phyloP scores from a whole-genome alignment of 2,797 vertebrate species.

The Micrastur ruficollis region DNA sequence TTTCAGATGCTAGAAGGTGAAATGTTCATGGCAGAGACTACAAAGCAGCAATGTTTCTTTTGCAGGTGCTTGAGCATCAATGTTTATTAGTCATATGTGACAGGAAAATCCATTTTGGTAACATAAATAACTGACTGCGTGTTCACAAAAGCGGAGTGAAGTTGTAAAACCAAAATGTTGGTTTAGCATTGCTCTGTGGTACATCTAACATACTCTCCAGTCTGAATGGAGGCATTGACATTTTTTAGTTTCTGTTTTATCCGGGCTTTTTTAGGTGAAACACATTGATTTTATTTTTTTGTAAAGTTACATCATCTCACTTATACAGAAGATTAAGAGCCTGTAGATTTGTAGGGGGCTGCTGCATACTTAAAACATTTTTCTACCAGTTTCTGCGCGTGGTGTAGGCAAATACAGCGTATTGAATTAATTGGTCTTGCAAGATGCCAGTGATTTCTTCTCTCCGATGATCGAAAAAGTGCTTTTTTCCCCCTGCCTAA shows the following conservation, averaged over 20 bases:
- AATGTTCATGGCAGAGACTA: conserved; percentile 47
- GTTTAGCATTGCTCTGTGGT: not conserved
- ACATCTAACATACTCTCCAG: not conserved
- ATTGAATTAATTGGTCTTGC: not conserved
- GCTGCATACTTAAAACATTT: not conserved
- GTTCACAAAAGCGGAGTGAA: not conserved
- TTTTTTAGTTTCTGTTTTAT: not conserved
- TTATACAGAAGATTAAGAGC: not conserved
- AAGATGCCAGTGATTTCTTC: not conserved
- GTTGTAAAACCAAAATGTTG: not conserved
- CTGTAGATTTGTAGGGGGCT: not conserved
- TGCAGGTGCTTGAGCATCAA: conserved; percentile 34
- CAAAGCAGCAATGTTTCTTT: conserved; percentile 21
- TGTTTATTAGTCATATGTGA: conserved; percentile 5
- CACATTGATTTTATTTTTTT: not conserved
- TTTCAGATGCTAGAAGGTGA: conserved; percentile 35
- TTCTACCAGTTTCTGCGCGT: not conserved
- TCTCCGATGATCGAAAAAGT: not conserved
- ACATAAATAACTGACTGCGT: not conserved
- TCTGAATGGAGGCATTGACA: not conserved
- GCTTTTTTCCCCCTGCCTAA: not conserved
- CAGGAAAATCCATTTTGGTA: conserved; percentile 5
- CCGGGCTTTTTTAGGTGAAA: not conserved
- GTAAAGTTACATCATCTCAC: not conserved
- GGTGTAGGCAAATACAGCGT: not conserved